A percentile compares a stretch with the other conserved stretches of the same genome.
These are phyloP conservation scores for Hemithea aestivaria DNA, from an alignment of 2,888 invertebrate species.

Conservation along the genomic window DNA sequence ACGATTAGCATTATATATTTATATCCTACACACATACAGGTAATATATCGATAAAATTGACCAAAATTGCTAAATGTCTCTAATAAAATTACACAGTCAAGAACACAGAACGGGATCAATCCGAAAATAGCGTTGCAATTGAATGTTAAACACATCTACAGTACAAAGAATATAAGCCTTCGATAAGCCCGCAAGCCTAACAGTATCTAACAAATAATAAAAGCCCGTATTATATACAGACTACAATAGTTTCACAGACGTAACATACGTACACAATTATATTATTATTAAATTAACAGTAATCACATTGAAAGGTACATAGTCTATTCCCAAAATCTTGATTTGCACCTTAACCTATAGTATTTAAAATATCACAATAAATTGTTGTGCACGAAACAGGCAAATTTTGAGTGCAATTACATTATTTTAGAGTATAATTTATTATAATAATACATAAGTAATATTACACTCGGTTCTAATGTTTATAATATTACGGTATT, in stretches of 20 bases:
- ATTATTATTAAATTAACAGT: slow-evolving; percentile 56
- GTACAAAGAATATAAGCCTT: slow-evolving; percentile 34
- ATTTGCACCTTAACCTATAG: slow-evolving; percentile 72
- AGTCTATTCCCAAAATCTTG: slow-evolving; percentile 68
- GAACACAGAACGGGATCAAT: slow-evolving; percentile 13
- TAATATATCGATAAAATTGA: slow-evolving; percentile 62
- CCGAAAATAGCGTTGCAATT: slow-evolving; percentile 28
- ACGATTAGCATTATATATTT: slow-evolving; percentile 48
- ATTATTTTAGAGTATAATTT: slow-evolving; percentile 57
- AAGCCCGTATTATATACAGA: slow-evolving; percentile 57
- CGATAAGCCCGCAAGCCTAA: slow-evolving; percentile 44
- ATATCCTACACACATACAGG: slow-evolving; percentile 57
- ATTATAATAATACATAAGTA: slow-evolving; percentile 62
- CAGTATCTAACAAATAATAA: slow-evolving; percentile 37
- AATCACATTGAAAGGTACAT: slow-evolving; percentile 70
- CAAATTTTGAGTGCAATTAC: slow-evolving; percentile 78
- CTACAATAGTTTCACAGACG: slow-evolving; percentile 41
- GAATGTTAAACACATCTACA: slow-evolving; percentile 27
- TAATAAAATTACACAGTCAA: slow-evolving; percentile 29
- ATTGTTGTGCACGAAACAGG: slow-evolving; percentile 79
- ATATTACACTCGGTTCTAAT: slow-evolving; percentile 49
- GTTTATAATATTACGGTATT: slow-evolving; percentile 31
- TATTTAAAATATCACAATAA: slow-evolving; percentile 80
- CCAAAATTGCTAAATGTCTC: slow-evolving; percentile 62
- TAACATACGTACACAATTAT: slow-evolving; percentile 36